Base-by-base conservation (phyloP, 2,797 vertebrate species). In the Limnodromus scolopaceus region DNA sequence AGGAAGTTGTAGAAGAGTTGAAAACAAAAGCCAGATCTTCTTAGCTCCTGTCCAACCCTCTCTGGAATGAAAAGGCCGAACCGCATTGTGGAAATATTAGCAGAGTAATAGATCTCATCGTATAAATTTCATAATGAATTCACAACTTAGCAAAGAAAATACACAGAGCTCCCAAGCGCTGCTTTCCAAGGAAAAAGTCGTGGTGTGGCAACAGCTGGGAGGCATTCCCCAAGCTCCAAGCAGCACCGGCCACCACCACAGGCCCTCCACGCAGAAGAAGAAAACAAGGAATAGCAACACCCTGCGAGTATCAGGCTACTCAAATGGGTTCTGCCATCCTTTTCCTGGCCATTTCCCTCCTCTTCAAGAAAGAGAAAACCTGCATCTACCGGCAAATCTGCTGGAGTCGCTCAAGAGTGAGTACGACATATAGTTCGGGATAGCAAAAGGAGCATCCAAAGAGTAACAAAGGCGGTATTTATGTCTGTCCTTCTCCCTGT, bases 1-100 rank as follows among this genome's bases (percentile, higher is more conserved):
- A 97, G 96, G 97, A 97, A 96, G 96, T 97, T 97, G 92, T 97
- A 97, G 96, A 94, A 96, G 93, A 96, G 92, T 36, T 84, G 84
- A 82, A 96, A 97, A 97, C 95, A 97, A 96, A 97, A 97, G 97
- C 93, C 95, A 97, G 94, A 97, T 94, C 96, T 89, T 97, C 92
- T 94, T 24, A 95, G 64, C 94, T 96, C 82, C 90, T 91, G 89
- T 94, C 93, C 93, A 91, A 16, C 81, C 64, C 87, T 89, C 74
- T 86, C 88, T 92, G 79, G 87, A 97, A 97, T 93, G 75, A 97
- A 97, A 96, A 89, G 88, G 43, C 83, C 78, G 91, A 95, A 96
- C 72, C 86, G 81, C 43, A n/a, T n/a, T 61, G 65, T 88, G 86
- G 71, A 90, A 89, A 88, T 80, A 93, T 80, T 94, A 96, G 75